phyloP scores from a whole-genome alignment of 2,797 vertebrate species.

The Odontamblyopus lacepedii region DNA sequence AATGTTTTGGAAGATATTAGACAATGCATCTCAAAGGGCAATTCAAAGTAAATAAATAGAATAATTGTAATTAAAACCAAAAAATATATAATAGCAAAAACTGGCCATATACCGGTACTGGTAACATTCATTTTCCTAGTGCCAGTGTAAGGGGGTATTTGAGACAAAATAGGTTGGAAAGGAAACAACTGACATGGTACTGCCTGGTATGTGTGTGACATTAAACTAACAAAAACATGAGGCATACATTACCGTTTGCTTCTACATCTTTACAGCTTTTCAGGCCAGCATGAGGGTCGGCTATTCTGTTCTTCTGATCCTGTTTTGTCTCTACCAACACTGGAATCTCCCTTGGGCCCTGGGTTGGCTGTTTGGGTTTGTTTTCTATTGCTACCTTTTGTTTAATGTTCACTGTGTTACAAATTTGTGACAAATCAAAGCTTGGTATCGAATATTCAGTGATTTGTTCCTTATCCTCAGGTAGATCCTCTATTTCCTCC shows the following conservation, averaged over 20 bases:
- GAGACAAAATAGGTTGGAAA: too few relatives aligned
- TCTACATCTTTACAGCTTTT: not conserved
- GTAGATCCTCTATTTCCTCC: not conserved
- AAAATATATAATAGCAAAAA: too few relatives aligned
- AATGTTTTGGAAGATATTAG: too few relatives aligned
- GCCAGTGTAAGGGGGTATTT: too few relatives aligned
- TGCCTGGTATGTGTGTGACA: too few relatives aligned
- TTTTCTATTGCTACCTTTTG: not conserved
- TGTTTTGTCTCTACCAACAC: not conserved
- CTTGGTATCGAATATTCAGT: not conserved
- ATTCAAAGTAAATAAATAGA: too few relatives aligned
- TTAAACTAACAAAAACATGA: not conserved
- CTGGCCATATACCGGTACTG: too few relatives aligned
- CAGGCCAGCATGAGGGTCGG: not conserved
- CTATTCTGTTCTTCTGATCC: not conserved
- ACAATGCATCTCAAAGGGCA: too few relatives aligned
- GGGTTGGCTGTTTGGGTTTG: not conserved
- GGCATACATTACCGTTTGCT: not conserved
- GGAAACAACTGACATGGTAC: not conserved
- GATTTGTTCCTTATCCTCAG: not conserved
- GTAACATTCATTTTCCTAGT: too few relatives aligned
- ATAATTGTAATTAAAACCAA: too few relatives aligned
- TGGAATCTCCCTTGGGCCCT: not conserved
- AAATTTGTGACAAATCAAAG: not conserved
- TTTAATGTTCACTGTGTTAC: not conserved